Conservation (phyloP, 2,888 invertebrate species). For the Oscheius myriophilus region DNA sequence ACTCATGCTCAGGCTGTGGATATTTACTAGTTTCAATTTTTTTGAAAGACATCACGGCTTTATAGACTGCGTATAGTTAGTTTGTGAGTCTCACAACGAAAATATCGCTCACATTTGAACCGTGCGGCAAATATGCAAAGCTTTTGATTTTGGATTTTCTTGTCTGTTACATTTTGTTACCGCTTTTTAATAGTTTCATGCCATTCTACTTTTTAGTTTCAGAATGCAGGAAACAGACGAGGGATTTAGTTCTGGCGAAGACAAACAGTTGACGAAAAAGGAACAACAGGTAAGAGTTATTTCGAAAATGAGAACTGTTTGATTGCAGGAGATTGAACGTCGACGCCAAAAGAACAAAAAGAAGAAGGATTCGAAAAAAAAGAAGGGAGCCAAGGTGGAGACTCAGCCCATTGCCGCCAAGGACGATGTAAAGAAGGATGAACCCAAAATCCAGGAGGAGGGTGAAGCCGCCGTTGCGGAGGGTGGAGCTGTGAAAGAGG, state of each 20-base stretch:
- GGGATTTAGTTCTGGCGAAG: slow-evolving; percentile 18
- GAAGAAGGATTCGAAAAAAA: slow-evolving; percentile 67
- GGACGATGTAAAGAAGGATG: slow-evolving; percentile 23
- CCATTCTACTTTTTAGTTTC: no score
- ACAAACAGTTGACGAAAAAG: slow-evolving; percentile 46
- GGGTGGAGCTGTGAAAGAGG: slow-evolving; percentile 14
- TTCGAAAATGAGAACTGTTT: not conserved
- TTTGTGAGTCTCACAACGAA: no score
- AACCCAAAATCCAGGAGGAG: slow-evolving; percentile 15
- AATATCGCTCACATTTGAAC: no score
- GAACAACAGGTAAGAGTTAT: slow-evolving; percentile 38
- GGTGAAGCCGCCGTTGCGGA: slow-evolving; percentile 1
- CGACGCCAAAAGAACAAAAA: slow-evolving; percentile 63
- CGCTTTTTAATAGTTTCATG: no score
- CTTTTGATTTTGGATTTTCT: no score
- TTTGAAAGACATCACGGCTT: no score
- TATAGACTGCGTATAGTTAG: no score
- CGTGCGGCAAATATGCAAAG: no score
- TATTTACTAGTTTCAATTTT: no score
- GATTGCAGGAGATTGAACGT: slow-evolving; percentile 58
- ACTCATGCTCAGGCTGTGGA: no score
- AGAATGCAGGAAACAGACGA: slow-evolving; percentile 8
- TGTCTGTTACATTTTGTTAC: no score
- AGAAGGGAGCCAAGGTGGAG: slow-evolving; percentile 27
- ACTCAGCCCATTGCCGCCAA: slow-evolving; percentile 15